Evolutionary conservation across 2,113 vertebrate genomes (phyloP).

Genomic region (Dryoscopus gambensis): DNA sequence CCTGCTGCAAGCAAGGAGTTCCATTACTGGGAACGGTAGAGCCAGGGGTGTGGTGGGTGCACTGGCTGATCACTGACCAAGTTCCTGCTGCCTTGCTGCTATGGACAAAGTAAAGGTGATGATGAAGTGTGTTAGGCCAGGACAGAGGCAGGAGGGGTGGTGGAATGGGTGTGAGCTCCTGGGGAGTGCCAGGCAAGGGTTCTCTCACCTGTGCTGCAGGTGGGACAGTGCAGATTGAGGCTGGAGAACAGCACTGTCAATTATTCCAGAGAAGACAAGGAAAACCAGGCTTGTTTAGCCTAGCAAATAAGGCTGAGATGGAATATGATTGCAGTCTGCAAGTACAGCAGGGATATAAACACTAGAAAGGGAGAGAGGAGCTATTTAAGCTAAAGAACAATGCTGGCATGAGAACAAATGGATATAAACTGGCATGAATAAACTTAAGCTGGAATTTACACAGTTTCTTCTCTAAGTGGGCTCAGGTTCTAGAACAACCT

Average conservation of each 20-base stretch:
- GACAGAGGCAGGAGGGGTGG: background rate
- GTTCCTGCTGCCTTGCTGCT: background rate
- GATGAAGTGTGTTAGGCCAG: background rate
- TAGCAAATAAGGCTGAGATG: background rate
- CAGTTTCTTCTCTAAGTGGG: background rate
- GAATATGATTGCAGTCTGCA: background rate
- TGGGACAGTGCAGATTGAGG: background rate
- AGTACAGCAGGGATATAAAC: background rate
- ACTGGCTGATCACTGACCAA: accelerated
- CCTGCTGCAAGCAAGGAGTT: background rate
- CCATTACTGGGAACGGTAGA: background rate
- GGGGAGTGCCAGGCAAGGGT: background rate
- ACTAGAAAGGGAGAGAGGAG: background rate
- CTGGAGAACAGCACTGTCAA: background rate
- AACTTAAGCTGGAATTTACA: background rate
- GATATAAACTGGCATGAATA: background rate
- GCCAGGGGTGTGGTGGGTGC: background rate
- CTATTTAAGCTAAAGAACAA: background rate
- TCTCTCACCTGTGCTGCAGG: accelerated
- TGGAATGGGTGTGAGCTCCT: background rate
- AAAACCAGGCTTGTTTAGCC: background rate
- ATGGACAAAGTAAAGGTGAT: accelerated
- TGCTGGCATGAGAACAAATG: background rate
- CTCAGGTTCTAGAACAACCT: background rate
- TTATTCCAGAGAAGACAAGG: background rate